These are phyloP conservation scores for Epizoanthus fatuus DNA, from an alignment of 92 coral and sea anemone species.

Conservation along the genomic window DNA sequence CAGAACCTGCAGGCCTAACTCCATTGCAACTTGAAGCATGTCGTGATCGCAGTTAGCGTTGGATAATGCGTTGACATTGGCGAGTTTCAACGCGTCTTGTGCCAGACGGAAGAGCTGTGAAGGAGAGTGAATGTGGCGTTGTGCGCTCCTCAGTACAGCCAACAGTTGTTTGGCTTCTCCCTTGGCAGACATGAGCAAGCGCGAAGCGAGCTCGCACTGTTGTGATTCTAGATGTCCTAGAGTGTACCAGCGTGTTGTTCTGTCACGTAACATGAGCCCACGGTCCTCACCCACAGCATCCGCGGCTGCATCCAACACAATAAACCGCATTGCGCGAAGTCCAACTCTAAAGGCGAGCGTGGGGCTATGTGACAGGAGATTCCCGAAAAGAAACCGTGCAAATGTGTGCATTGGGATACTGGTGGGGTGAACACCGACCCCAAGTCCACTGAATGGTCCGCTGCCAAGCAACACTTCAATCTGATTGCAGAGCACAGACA, in stretches of 20 bases:
- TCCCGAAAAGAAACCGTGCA: constrained; percentile 91
- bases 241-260: constrained; percentile 83
- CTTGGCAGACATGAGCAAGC: constrained; percentile 92
- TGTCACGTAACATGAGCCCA: constrained; percentile 66
- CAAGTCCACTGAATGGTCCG: constrained; percentile 93
- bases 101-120: constrained; percentile 97
- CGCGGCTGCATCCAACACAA: constrained; percentile 68
- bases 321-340: constrained; percentile 92
- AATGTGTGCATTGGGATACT: constrained; percentile 99
- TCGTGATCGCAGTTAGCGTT: constrained; percentile 66
- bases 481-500: constrained; percentile 76
- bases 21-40: constrained; percentile 87
- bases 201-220: constrained; percentile 97
- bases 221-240: constrained; percentile 96
- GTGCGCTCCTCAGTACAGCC: constrained; percentile 71
- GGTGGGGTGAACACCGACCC: constrained; percentile 87
- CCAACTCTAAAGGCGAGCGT: constrained; percentile 96
- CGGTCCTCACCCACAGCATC: constrained; percentile 78
- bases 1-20: constrained; percentile 90
- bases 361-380: constrained; percentile 77
- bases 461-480: constrained; percentile 83
- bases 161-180: constrained; percentile 73
- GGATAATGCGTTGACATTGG: constrained; percentile 57
- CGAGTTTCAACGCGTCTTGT: constrained; percentile 92
- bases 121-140: constrained; percentile 92